A percentile compares a stretch with the other conserved stretches of the same genome.
Conservation (phyloP, 2,888 invertebrate species). For the Drosophila conformis region DNA sequence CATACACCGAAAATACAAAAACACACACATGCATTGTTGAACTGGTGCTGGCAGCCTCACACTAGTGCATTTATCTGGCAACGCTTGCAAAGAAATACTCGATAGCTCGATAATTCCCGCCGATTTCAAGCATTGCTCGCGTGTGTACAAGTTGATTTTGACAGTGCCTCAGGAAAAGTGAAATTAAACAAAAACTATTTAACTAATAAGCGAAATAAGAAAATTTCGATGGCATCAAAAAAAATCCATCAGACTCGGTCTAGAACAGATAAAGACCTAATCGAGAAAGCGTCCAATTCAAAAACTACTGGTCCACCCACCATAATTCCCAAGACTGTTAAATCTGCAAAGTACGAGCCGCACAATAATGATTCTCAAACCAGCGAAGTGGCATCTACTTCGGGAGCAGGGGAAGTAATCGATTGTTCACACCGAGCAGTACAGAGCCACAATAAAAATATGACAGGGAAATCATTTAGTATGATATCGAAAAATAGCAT, state of each 20-base stretch:
- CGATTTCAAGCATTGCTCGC: neutral
- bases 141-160: neutral
- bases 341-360: neutral
- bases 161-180: neutral
- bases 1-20: conserved; percentile 11
- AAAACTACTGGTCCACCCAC: neutral
- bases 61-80: neutral
- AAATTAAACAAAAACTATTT: neutral
- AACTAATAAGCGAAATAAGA: neutral
- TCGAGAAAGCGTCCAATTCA: neutral
- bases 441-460: neutral
- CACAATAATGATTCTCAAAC: neutral
- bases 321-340: neutral
- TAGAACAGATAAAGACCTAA: neutral
- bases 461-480: neutral
- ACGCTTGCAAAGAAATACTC: neutral
- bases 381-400: neutral
- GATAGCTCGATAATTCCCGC: conserved; percentile 1
- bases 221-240: neutral
- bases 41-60: conserved; percentile 3
- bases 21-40: neutral
- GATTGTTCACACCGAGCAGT: neutral
- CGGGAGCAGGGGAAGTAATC: neutral
- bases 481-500: neutral
- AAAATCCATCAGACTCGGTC: neutral